A percentile compares a stretch with the other conserved stretches of the same genome.
phyloP scores from a whole-genome alignment of 2,888 invertebrate genomes.

The Leistus spinibarbis region DNA sequence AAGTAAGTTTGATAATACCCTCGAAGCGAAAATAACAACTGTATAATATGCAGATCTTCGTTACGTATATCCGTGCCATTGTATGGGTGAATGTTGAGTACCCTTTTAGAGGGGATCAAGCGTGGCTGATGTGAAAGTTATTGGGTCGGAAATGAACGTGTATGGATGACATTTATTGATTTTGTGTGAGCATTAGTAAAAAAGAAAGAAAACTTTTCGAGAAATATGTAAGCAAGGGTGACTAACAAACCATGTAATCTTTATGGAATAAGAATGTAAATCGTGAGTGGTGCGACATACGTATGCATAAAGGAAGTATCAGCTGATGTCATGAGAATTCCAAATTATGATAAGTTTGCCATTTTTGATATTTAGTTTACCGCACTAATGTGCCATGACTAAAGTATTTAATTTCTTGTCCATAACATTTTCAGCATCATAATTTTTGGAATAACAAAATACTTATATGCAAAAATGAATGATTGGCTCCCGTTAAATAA shows the following conservation, averaged over 20 bases:
- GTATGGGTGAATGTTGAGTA: not conserved
- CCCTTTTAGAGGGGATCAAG: conserved; percentile 4
- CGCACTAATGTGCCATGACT: not conserved
- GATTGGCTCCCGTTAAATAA: too few species aligned
- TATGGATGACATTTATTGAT: conserved; percentile 13
- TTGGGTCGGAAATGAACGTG: conserved; percentile 28
- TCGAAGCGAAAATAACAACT: conserved; percentile 3
- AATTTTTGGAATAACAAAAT: too few species aligned
- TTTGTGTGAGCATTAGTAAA: not conserved
- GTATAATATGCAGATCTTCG: conserved; percentile 1
- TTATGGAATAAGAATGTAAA: conserved; percentile 54
- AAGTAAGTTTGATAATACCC: not conserved
- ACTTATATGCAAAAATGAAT: too few species aligned
- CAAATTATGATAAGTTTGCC: not conserved
- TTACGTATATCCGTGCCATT: not conserved
- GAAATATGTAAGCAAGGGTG: conserved; percentile 11
- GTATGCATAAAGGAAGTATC: not conserved
- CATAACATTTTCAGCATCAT: too few species aligned
- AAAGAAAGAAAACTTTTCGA: not conserved
- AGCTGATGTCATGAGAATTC: not conserved
- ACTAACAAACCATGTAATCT: conserved; percentile 50
- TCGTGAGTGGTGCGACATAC: not conserved
- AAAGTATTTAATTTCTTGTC: not conserved
- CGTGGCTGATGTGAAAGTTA: conserved; percentile 15
- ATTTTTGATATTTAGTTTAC: too few species aligned